Conservation (phyloP, 1,140 invertebrate genomes). For the Drosophila triauraria region DNA sequence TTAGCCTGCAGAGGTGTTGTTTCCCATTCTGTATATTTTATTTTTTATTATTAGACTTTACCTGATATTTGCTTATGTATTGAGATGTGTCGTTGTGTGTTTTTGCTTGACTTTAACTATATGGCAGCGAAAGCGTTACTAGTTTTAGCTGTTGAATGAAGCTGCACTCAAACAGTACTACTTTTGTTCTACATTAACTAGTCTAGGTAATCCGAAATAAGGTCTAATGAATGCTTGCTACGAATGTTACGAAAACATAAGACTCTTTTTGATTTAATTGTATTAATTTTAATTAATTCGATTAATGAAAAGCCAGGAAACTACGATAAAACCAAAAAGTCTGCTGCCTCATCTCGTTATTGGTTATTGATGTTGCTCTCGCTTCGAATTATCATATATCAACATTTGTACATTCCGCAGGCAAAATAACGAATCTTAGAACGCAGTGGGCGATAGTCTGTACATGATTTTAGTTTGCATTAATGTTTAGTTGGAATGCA, state of each 20-base stretch:
- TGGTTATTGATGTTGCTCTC: slow-evolving; percentile 36
- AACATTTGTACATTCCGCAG: slow-evolving; percentile 69
- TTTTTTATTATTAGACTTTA: neutral
- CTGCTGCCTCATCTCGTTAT: slow-evolving; percentile 16
- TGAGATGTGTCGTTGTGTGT: slow-evolving; percentile 43
- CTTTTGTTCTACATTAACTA: slow-evolving; percentile 51
- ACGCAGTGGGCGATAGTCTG: slow-evolving; percentile 63
- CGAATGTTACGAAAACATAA: slow-evolving; percentile 30
- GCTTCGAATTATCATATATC: slow-evolving; percentile 28
- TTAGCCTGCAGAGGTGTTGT: neutral
- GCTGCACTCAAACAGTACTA: slow-evolving; percentile 52
- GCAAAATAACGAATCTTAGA: slow-evolving; percentile 66
- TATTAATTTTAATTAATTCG: slow-evolving; percentile 27
- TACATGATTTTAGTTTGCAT: slow-evolving; percentile 52
- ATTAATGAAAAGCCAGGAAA: slow-evolving; percentile 59
- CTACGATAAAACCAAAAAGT: slow-evolving; percentile 42
- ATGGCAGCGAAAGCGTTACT: slow-evolving; percentile 63
- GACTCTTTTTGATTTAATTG: slow-evolving; percentile 19
- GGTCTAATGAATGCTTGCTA: slow-evolving; percentile 43
- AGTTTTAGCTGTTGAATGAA: slow-evolving; percentile 44
- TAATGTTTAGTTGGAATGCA: slow-evolving; percentile 47
- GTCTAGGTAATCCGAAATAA: slow-evolving; percentile 23
- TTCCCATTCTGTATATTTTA: too few species aligned
- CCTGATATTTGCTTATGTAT: slow-evolving; percentile 28
- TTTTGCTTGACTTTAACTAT: slow-evolving; percentile 33